These are phyloP conservation scores for Todiramphus saurophagus DNA, from an alignment of 2,113 vertebrate species.

Conservation along the genomic window DNA sequence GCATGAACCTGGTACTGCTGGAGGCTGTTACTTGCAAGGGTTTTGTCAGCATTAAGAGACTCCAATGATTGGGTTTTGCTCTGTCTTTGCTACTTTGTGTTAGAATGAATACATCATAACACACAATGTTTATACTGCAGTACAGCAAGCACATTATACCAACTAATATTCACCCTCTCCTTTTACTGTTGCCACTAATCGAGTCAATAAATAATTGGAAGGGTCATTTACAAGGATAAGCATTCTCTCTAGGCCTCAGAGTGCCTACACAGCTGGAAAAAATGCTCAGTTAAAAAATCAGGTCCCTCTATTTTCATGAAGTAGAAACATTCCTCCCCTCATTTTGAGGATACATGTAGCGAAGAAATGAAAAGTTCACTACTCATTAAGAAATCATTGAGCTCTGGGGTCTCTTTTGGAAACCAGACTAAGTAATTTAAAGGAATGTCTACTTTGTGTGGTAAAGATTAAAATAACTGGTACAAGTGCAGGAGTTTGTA, in stretches of 20 bases:
- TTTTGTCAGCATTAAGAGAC: background rate
- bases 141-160: background rate
- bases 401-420: constrained; percentile 48
- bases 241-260: background rate
- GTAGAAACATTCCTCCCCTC: background rate
- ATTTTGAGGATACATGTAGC: constrained; percentile 34
- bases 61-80: background rate
- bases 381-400: constrained; percentile 53
- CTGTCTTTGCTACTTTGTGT: background rate
- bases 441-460: background rate
- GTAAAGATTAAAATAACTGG: constrained; percentile 52
- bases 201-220: constrained; percentile 31
- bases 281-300: constrained; percentile 35
- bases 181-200: background rate
- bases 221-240: background rate
- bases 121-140: background rate
- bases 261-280: constrained; percentile 22
- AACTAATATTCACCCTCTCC: background rate
- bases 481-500: background rate
- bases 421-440: constrained; percentile 32
- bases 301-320: background rate
- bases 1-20: accelerated
- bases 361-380: constrained; percentile 43
- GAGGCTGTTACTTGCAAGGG: background rate
- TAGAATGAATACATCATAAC: background rate